Conservation (phyloP, 2,113 vertebrate genomes). For the Hoplias malabaricus region DNA sequence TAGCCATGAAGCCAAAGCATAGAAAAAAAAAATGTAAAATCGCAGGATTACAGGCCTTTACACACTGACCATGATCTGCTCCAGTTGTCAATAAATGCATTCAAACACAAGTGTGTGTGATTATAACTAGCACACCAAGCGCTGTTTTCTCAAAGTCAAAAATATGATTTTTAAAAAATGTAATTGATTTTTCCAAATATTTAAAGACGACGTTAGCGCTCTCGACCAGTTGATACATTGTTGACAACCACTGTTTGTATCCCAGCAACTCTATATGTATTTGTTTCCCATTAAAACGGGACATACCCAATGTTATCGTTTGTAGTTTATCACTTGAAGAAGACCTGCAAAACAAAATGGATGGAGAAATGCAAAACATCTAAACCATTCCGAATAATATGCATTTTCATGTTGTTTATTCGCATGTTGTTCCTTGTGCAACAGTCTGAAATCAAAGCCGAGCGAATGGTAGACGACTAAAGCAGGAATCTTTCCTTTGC, state of each 20-base stretch:
- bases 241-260: no score
- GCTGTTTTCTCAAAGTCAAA: no score
- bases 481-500: constrained; percentile 64
- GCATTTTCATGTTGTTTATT: background rate
- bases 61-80: background rate
- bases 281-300: no score
- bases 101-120: background rate
- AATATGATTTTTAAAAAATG: no score
- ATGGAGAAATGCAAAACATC: no score
- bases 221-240: background rate
- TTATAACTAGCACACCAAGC: background rate
- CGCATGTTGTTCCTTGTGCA: background rate
- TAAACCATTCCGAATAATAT: background rate
- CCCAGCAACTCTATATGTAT: no score
- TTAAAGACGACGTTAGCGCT: no score
- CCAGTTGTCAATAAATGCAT: background rate
- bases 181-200: no score
- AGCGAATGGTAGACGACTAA: constrained; percentile 63
- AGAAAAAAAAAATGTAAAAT: no score
- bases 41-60: background rate
- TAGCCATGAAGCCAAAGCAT: background rate
- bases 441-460: background rate
- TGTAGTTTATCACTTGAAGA: no score
- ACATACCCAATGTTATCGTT: background rate
- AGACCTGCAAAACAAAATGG: background rate